Percentiles rank a stretch among this genome's conserved stretches.
Evolutionary conservation across 2,797 vertebrate genomes (phyloP).

Genomic region (Siniperca scherzeri): DNA sequence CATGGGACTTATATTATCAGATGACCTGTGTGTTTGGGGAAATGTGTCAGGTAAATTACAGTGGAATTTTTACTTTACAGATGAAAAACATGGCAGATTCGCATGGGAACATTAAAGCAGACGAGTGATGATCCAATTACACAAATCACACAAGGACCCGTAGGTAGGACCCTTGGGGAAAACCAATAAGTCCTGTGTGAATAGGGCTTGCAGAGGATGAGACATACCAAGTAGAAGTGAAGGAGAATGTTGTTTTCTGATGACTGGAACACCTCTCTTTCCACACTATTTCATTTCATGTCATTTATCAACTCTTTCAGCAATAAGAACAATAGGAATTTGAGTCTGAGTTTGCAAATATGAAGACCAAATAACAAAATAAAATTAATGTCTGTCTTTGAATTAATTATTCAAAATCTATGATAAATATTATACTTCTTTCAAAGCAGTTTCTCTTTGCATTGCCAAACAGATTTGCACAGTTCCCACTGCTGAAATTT

Average conservation of each 20-base stretch:
- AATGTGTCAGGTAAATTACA: constrained; percentile 2
- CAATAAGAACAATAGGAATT: not conserved
- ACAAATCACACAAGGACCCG: not conserved
- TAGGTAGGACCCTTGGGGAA: not conserved
- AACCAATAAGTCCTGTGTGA: not conserved
- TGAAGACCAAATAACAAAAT: not conserved
- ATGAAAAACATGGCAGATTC: constrained; percentile 17
- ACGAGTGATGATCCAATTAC: not conserved
- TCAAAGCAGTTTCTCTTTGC: not conserved
- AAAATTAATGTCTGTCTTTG: not conserved
- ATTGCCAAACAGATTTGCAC: not conserved
- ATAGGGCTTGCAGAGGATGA: constrained; percentile 1
- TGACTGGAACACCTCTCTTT: not conserved
- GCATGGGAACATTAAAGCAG: constrained; percentile 1
- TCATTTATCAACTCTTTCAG: not conserved
- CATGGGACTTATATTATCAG: not conserved
- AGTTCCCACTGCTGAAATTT: not conserved
- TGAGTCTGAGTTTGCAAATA: not conserved
- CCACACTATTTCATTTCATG: not conserved
- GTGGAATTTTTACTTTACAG: not conserved
- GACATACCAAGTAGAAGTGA: not conserved
- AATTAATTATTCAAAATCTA: not conserved
- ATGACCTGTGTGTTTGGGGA: not conserved
- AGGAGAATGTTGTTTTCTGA: not conserved
- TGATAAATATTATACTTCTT: not conserved